These are phyloP conservation scores for Coilia nasus DNA, from an alignment of 2,797 vertebrate species.

Conservation along the genomic window DNA sequence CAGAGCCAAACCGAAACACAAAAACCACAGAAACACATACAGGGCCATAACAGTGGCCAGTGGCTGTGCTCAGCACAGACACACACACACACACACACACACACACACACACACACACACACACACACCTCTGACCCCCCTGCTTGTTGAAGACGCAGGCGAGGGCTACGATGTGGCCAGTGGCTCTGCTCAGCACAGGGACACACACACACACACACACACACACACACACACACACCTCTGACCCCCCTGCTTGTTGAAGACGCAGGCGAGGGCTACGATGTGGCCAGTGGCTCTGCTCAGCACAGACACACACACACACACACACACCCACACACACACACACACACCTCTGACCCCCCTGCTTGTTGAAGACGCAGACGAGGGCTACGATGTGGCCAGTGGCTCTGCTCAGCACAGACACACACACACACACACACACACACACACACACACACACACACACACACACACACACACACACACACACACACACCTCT, in stretches of 20 bases:
- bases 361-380: slow-evolving; percentile 91
- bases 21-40: slow-evolving; percentile 6
- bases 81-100: slow-evolving; percentile 19
- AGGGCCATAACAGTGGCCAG: no score
- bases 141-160: no score
- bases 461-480: slow-evolving; percentile 8
- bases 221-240: no score
- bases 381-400: slow-evolving; percentile 84
- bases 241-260: no score
- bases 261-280: no score
- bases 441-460: slow-evolving; percentile 51
- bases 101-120: slow-evolving; percentile 11
- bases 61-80: no score
- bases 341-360: slow-evolving; percentile 74
- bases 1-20: slow-evolving; percentile 22
- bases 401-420: neutral
- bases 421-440: slow-evolving; percentile 17
- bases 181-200: no score
- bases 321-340: neutral
- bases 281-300: no score
- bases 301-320: slow-evolving; percentile 31
- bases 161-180: no score
- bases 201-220: no score
- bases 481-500: slow-evolving; percentile 65
- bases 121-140: no score